These are phyloP conservation scores for Enteromius fasciolatus DNA, from an alignment of 2,797 vertebrate species.

Conservation along the genomic window DNA sequence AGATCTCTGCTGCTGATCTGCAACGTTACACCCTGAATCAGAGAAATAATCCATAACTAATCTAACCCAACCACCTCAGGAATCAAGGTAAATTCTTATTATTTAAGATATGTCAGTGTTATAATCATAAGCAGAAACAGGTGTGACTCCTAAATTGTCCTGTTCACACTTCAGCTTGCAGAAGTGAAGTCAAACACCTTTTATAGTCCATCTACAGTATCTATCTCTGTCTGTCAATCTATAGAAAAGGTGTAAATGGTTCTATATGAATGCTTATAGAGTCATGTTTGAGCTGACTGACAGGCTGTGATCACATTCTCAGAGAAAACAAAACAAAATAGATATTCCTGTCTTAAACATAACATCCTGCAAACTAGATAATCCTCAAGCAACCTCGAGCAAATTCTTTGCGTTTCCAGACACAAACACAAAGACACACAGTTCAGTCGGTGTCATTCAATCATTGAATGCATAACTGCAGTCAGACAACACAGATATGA, in stretches of 20 bases:
- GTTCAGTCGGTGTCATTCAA: neutral
- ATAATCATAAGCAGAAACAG: neutral
- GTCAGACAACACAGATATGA: neutral
- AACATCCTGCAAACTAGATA: slow-evolving; percentile 7
- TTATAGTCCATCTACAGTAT: neutral
- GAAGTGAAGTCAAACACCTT: neutral
- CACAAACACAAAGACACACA: neutral
- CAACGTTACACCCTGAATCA: neutral
- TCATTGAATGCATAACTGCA: neutral
- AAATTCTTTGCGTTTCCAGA: slow-evolving; percentile 14
- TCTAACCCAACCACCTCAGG: neutral
- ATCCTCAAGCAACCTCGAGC: slow-evolving; percentile 5
- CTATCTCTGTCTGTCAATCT: neutral
- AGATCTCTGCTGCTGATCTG: neutral
- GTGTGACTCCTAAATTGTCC: neutral
- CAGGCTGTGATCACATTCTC: slow-evolving; percentile 3
- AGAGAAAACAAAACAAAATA: neutral
- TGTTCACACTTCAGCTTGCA: neutral
- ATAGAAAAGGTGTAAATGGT: neutral
- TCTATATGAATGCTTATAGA: neutral
- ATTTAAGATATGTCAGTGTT: neutral
- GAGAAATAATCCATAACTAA: neutral
- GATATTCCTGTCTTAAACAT: slow-evolving; percentile 13
- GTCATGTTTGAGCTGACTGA: neutral
- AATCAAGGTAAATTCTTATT: neutral